Conservation (phyloP, 2,797 vertebrate species). For the Alca torda region DNA sequence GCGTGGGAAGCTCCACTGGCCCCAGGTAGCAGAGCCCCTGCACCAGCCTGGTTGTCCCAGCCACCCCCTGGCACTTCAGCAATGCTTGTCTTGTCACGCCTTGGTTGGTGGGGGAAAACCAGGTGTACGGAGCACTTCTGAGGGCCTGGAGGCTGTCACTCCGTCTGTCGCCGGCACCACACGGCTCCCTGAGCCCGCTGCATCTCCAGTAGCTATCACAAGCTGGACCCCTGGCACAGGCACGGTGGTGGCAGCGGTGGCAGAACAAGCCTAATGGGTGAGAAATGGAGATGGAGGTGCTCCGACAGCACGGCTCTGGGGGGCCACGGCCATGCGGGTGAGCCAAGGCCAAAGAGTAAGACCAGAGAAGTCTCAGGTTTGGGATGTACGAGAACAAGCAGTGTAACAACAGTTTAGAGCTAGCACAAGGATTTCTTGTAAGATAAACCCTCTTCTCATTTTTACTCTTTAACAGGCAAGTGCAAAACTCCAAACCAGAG, state of each 20-base stretch:
- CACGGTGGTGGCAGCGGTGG: rapidly evolving
- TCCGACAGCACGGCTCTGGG: background rate
- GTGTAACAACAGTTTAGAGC: background rate
- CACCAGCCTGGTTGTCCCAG: background rate
- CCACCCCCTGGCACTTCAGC: background rate
- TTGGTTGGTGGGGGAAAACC: background rate
- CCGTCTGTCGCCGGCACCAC: background rate
- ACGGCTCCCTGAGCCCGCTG: rapidly evolving
- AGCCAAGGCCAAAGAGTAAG: background rate
- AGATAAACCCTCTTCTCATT: background rate
- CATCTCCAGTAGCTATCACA: background rate
- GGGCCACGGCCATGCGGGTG: rapidly evolving
- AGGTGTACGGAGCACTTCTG: background rate
- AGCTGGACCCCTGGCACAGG: background rate
- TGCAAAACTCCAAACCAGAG: background rate
- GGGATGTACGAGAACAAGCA: rapidly evolving
- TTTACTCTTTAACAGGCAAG: background rate
- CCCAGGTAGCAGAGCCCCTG: background rate
- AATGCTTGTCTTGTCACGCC: background rate
- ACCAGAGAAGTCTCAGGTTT: background rate
- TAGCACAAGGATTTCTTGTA: background rate
- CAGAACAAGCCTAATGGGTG: background rate
- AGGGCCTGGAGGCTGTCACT: background rate
- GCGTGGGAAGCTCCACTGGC: rapidly evolving
- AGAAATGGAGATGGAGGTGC: background rate